Evolutionary conservation across 2,888 invertebrate genomes (phyloP).

Genomic region (Chloroclysta siterata): DNA sequence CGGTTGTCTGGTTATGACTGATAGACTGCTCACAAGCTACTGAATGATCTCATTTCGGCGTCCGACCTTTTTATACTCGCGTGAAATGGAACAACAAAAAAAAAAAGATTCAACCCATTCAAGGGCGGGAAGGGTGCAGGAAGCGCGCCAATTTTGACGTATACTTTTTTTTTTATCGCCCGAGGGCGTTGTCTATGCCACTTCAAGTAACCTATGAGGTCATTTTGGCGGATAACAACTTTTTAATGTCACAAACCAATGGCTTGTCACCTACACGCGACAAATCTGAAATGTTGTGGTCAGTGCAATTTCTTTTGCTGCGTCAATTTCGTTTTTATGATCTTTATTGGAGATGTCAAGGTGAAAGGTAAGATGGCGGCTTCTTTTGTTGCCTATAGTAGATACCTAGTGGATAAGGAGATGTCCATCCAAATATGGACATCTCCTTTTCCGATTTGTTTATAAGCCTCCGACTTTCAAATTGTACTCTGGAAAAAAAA

Average conservation of each 20-base stretch:
- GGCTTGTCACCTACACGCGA: conserved; percentile 27
- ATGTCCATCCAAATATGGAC: too few relatives aligned
- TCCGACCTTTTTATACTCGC: conserved; percentile 72
- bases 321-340: conserved; percentile 17
- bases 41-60: conserved; percentile 75
- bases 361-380: conserved; percentile 5
- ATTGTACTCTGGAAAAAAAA: too few relatives aligned
- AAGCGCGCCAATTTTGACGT: conserved; percentile 63
- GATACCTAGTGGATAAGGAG: too few relatives aligned
- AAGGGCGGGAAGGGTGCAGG: conserved; percentile 81
- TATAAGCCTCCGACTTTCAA: too few relatives aligned
- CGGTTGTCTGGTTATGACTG: conserved; percentile 35
- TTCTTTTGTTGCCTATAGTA: too few relatives aligned
- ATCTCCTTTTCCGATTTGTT: too few relatives aligned
- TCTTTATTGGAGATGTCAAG: conserved; percentile 22
- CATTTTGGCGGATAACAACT: conserved; percentile 39
- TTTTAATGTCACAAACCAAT: conserved; percentile 25
- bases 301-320: conserved; percentile 20
- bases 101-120: conserved; percentile 74
- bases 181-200: conserved; percentile 34
- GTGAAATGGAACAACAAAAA: conserved; percentile 71
- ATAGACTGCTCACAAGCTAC: conserved; percentile 81
- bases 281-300: conserved; percentile 23
- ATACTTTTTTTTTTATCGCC: conserved; percentile 31
- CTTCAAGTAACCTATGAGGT: conserved; percentile 37